These are phyloP conservation scores for Aradophagus sp. DNA, from an alignment of 1,140 invertebrate genomes.

Conservation along the genomic window DNA sequence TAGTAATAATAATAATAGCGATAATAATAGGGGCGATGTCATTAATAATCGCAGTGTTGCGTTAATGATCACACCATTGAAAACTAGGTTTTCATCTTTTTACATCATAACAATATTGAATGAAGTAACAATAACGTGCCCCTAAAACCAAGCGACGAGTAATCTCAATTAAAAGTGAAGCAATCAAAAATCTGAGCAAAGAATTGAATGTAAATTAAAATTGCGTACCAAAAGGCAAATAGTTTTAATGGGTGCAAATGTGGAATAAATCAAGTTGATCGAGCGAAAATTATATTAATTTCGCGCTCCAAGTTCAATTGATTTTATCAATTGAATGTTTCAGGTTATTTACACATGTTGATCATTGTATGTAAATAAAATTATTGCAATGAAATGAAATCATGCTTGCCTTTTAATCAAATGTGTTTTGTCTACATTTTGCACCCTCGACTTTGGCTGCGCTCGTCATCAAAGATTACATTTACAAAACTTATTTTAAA, in stretches of 20 bases:
- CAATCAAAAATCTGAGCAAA: background rate
- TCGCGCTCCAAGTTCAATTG: slow-evolving; percentile 23
- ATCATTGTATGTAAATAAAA: slow-evolving; percentile 52
- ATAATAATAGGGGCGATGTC: too few relatives aligned
- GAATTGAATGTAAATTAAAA: slow-evolving; percentile 12
- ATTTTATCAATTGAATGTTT: slow-evolving; percentile 24
- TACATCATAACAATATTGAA: too few relatives aligned
- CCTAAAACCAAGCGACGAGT: too few relatives aligned
- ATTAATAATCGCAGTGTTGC: too few relatives aligned
- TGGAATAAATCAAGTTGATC: slow-evolving; percentile 10
- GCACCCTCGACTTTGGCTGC: slow-evolving; percentile 39
- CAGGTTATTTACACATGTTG: slow-evolving; percentile 36
- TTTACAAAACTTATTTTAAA: slow-evolving; percentile 2
- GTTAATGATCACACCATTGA: too few relatives aligned
- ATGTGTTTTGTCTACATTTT: slow-evolving; percentile 34
- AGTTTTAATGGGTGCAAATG: slow-evolving; percentile 38
- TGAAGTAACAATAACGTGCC: too few relatives aligned
- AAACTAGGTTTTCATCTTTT: too few relatives aligned
- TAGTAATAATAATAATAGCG: too few relatives aligned
- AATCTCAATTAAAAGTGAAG: too few relatives aligned
- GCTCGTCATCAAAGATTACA: slow-evolving; percentile 15
- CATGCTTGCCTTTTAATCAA: slow-evolving; percentile 31
- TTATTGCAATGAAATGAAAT: slow-evolving; percentile 30
- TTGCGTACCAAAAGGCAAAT: slow-evolving; percentile 11
- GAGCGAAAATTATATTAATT: slow-evolving; percentile 44